These are phyloP conservation scores for Megalops atlanticus DNA, from an alignment of 2,113 vertebrate genomes.

Conservation along the genomic window DNA sequence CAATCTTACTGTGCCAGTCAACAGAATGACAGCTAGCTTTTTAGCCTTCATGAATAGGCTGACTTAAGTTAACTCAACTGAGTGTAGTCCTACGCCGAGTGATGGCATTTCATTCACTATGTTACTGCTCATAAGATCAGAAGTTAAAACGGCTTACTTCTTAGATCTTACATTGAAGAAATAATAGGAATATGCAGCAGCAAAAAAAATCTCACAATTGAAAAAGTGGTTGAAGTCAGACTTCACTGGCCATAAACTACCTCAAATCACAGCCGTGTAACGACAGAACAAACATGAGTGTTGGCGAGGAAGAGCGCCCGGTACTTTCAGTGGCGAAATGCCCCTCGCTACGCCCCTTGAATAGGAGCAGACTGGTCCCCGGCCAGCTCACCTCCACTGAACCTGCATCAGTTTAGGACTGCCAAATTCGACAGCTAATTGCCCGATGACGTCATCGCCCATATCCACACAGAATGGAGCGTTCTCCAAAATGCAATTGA, in stretches of 20 bases:
- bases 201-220: too few relatives aligned
- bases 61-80: background rate
- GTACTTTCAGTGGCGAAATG: background rate
- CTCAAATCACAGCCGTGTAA: background rate
- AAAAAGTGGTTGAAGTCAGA: background rate
- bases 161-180: too few relatives aligned
- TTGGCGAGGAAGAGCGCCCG: background rate
- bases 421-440: background rate
- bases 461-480: background rate
- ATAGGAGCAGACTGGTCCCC: background rate
- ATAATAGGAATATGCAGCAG: too few relatives aligned
- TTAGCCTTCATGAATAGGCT: background rate
- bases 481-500: background rate
- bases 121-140: too few relatives aligned
- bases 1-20: background rate
- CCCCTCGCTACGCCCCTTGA: background rate
- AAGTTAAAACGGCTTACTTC: too few relatives aligned
- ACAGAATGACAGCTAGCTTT: background rate
- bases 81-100: background rate
- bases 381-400: background rate
- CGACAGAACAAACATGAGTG: too few relatives aligned
- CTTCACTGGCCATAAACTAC: background rate
- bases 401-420: background rate
- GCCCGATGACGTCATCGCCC: background rate
- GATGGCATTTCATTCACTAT: too few relatives aligned